Percentiles rank a stretch among this genome's conserved stretches.
phyloP scores from a whole-genome alignment of 2,797 vertebrate species.

The Leptatherina wallacei region DNA sequence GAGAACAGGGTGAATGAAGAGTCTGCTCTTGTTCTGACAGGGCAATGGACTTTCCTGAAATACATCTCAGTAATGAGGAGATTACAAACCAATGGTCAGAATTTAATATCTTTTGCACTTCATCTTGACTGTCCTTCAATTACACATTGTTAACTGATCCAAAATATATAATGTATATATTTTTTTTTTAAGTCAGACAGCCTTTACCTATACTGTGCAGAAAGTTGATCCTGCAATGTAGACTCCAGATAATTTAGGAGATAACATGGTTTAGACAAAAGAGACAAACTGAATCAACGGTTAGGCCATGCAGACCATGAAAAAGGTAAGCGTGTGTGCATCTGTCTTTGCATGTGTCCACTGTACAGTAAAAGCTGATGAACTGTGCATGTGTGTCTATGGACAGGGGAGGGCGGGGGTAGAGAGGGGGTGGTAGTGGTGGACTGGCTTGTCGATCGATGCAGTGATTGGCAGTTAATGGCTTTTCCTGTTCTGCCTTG shows the following conservation, averaged over 20 bases:
- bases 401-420: conserved; percentile 50
- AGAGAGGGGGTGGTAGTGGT: conserved; percentile 67
- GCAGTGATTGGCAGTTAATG: conserved; percentile 90
- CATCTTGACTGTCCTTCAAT: conserved; percentile 63
- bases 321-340: conserved; percentile 21
- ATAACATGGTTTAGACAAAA: conserved; percentile 47
- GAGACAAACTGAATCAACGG: conserved; percentile 43
- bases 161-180: not conserved
- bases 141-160: conserved; percentile 47
- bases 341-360: conserved; percentile 30
- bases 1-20: conserved; percentile 38
- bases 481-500: conserved; percentile 88
- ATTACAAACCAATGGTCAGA: conserved; percentile 48
- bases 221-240: conserved; percentile 65
- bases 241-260: conserved; percentile 64
- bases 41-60: conserved; percentile 43
- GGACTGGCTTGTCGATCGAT: conserved; percentile 86
- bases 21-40: conserved; percentile 43
- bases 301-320: conserved; percentile 11
- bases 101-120: conserved; percentile 54
- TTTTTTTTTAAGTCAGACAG: conserved; percentile 33
- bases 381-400: conserved; percentile 56
- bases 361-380: conserved; percentile 69
- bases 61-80: conserved; percentile 52
- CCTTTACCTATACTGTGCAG: conserved; percentile 63